A percentile compares a stretch with the other conserved stretches of the same genome.
phyloP scores from a whole-genome alignment of 2,113 vertebrate species.

The Megaceryle torquata region DNA sequence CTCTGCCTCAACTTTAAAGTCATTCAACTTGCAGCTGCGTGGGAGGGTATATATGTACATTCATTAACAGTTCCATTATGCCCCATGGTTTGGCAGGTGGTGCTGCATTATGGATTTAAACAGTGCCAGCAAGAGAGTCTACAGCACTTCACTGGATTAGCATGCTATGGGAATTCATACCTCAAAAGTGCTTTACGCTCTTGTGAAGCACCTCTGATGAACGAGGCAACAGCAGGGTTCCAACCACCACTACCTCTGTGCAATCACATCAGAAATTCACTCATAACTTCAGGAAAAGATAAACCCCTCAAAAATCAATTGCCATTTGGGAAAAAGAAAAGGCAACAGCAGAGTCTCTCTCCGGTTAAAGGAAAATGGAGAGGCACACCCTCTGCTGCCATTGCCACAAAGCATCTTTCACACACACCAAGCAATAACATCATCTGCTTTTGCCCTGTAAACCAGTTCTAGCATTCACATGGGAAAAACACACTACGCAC shows the following conservation, averaged over 20 bases:
- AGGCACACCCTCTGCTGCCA: neutral
- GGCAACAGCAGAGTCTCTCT: neutral
- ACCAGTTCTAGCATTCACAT: neutral
- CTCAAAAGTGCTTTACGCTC: neutral
- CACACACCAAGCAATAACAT: neutral
- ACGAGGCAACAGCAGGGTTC: neutral
- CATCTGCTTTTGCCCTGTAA: neutral
- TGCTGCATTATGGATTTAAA: constrained; percentile 52
- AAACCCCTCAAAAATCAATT: neutral
- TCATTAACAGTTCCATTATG: constrained; percentile 62
- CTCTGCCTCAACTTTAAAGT: neutral
- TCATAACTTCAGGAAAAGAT: neutral
- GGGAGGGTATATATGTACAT: constrained; percentile 28
- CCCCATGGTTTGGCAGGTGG: constrained; percentile 40
- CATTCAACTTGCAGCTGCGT: neutral
- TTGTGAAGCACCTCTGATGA: neutral
- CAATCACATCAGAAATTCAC: constrained; percentile 29
- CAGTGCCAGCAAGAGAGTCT: neutral
- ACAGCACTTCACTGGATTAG: constrained; percentile 12
- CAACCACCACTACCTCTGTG: neutral
- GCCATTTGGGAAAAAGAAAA: neutral
- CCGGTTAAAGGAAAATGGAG: neutral
- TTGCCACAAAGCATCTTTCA: neutral
- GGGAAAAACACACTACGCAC: neutral
- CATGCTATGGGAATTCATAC: neutral